Conservation (phyloP, 2,113 vertebrate genomes). For the Platanista minor region DNA sequence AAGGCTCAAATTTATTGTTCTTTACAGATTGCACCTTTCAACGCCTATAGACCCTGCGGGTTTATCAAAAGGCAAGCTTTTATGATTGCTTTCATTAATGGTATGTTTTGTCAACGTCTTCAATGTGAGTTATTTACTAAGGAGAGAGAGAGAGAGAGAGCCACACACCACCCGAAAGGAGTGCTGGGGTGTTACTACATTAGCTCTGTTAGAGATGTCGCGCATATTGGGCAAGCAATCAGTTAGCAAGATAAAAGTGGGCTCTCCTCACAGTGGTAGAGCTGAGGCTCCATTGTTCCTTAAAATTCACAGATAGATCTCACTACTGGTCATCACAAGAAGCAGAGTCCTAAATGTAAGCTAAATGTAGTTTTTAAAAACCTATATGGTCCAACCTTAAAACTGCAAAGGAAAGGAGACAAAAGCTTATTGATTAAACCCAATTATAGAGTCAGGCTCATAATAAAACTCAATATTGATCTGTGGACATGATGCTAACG, state of each 20-base stretch:
- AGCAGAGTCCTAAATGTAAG: constrained; percentile 79
- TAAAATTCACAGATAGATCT: constrained; percentile 91
- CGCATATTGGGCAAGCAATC: constrained; percentile 85
- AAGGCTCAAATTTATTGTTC: constrained; percentile 87
- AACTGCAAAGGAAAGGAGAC: constrained; percentile 90
- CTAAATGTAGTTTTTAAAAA: constrained; percentile 90
- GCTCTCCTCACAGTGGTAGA: constrained; percentile 80
- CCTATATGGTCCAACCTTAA: constrained; percentile 78
- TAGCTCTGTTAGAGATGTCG: constrained; percentile 85
- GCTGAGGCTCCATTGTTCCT: constrained; percentile 80
- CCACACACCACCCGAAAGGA: constrained; percentile 84
- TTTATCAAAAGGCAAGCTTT: constrained; percentile 90
- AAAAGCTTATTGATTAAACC: constrained; percentile 97
- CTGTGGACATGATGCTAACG: constrained; percentile 91
- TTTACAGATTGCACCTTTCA: constrained; percentile 86
- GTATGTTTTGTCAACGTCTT: constrained; percentile 91
- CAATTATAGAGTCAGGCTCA: constrained; percentile 87
- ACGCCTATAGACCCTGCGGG: constrained; percentile 91
- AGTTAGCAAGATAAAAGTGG: constrained; percentile 88
- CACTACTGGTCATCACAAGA: constrained; percentile 86
- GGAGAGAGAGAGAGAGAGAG: constrained; percentile 82
- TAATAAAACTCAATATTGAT: constrained; percentile 96
- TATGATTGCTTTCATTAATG: constrained; percentile 92
- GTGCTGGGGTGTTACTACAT: constrained; percentile 84
- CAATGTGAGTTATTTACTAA: constrained; percentile 86